These are phyloP conservation scores for Canis aureus DNA, from an alignment of 2,113 vertebrate genomes.

Conservation along the genomic window DNA sequence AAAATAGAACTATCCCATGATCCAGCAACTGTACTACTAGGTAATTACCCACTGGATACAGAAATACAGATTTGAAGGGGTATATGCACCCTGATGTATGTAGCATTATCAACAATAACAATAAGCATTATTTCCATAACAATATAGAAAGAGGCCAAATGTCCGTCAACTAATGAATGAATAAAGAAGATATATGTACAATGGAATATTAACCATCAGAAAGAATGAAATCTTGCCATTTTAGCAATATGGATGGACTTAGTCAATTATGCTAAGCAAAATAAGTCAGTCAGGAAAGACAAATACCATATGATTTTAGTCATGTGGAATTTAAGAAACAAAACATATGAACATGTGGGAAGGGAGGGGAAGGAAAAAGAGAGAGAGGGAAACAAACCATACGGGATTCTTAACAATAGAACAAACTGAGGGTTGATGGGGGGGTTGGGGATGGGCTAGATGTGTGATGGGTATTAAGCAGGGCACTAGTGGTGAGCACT, in stretches of 20 bases:
- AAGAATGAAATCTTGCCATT: neutral
- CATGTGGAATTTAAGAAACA: neutral
- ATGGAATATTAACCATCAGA: neutral
- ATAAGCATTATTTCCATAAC: too few relatives aligned
- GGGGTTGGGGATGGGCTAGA: neutral
- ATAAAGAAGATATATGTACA: too few relatives aligned
- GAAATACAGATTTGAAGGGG: too few relatives aligned
- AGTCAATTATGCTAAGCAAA: neutral
- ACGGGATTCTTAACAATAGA: neutral
- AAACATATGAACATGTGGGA: neutral
- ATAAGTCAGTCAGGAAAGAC: neutral
- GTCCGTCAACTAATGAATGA: too few relatives aligned
- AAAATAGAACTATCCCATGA: too few relatives aligned
- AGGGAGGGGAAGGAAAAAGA: neutral
- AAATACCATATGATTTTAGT: neutral
- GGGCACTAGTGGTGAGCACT: neutral
- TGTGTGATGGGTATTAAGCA: neutral
- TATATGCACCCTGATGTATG: too few relatives aligned
- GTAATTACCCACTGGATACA: too few relatives aligned
- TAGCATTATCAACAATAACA: too few relatives aligned
- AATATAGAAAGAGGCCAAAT: too few relatives aligned
- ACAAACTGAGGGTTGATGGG: neutral
- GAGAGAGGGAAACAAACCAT: neutral
- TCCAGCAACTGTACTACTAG: too few relatives aligned
- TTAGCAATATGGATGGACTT: neutral